Conservation (phyloP, 2,797 vertebrate genomes). For the Acomys russatus region DNA sequence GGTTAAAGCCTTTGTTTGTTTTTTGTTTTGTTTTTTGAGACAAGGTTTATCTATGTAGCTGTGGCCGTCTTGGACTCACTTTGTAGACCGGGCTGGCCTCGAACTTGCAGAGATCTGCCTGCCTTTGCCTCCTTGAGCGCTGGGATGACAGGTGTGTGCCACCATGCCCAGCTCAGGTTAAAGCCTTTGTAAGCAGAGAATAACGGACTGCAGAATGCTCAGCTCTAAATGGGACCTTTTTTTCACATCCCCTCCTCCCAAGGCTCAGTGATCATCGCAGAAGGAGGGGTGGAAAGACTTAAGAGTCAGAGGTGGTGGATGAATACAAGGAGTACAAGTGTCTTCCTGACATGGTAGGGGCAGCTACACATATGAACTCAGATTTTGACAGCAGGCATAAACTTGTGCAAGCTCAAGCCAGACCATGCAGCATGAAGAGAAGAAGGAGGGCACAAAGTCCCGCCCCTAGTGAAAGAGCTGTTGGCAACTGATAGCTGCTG, state of each 20-base stretch:
- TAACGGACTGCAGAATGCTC: neutral
- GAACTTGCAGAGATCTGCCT: no score
- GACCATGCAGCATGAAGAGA: neutral
- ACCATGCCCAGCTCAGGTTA: neutral
- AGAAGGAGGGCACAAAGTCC: neutral
- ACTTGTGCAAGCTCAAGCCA: neutral
- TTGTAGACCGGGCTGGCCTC: no score
- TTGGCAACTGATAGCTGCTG: neutral
- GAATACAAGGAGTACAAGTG: neutral
- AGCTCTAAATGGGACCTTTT: neutral
- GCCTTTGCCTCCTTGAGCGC: no score
- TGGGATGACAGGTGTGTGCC: no score
- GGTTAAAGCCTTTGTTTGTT: constrained; percentile 34
- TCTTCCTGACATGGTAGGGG: neutral
- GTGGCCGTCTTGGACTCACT: no score
- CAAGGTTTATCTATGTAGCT: no score
- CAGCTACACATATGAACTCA: neutral
- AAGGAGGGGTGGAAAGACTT: neutral
- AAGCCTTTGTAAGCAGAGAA: neutral
- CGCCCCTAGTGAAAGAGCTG: neutral
- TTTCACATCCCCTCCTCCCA: neutral
- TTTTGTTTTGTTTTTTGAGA: no score
- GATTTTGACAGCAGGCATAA: neutral
- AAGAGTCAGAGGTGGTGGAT: neutral
- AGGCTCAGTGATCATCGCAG: neutral